phyloP scores from a whole-genome alignment of 1,140 invertebrate genomes.

The Nylanderia fulva region DNA sequence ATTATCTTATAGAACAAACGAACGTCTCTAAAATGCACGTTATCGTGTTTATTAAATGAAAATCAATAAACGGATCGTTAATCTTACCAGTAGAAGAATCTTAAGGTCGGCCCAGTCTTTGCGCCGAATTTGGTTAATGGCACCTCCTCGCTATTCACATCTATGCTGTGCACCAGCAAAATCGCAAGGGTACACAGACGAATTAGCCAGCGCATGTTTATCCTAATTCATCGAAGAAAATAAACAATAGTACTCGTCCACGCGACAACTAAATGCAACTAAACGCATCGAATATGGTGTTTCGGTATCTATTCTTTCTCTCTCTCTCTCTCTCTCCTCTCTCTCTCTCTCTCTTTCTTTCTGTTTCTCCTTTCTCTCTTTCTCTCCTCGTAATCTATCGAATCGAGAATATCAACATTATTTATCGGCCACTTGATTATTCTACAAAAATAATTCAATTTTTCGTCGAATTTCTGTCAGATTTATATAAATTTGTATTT shows the following conservation, averaged over 20 bases:
- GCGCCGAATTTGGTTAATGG: conserved; percentile 87
- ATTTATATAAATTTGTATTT: too few species aligned
- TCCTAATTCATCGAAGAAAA: conserved; percentile 46
- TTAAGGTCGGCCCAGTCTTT: conserved; percentile 90
- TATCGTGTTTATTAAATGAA: background rate
- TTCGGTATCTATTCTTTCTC: background rate
- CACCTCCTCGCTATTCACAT: conserved; percentile 84
- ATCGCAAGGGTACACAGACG: conserved; percentile 24
- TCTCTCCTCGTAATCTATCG: background rate
- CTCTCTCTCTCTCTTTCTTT: background rate
- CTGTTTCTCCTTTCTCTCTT: too few species aligned
- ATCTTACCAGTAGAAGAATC: conserved; percentile 92
- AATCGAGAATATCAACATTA: background rate
- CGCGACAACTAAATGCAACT: conserved; percentile 25
- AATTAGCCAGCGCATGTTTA: conserved; percentile 50
- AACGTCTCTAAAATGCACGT: background rate
- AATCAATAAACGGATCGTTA: conserved; percentile 24
- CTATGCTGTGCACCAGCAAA: conserved; percentile 38
- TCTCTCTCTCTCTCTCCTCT: too few species aligned
- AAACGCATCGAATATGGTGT: conserved; percentile 17
- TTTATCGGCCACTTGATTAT: background rate
- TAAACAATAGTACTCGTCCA: background rate
- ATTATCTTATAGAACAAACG: conserved; percentile 36
- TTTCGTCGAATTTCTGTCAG: too few species aligned
- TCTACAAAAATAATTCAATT: too few species aligned